Base-by-base conservation (phyloP, 1,140 invertebrate genomes). In the Macrobrachium rosenbergii region DNA sequence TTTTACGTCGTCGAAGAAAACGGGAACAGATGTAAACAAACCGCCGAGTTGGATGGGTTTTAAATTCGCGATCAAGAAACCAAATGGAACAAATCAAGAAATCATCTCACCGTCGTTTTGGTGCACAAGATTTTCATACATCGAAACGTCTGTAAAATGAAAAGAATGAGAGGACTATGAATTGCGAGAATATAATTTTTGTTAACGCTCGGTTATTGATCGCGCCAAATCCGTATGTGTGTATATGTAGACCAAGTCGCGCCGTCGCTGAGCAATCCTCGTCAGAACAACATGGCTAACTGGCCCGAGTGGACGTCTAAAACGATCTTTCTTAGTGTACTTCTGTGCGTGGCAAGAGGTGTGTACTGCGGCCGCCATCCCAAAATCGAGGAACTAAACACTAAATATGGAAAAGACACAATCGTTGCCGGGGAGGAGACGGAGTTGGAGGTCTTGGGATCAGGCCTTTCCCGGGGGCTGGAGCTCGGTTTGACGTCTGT, bases 11-110 rank as follows among this genome's bases (percentile, higher is more conserved):
- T 52, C 45, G 67, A 69, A 87, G 84, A 87, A 87, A 87, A 87
- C 84, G 84, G 84, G 84, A 80, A n/a, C 21, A 11, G 84, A 87
- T 87, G 78, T 87, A 87, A 87, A 87, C 84, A 87, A 81, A 87
- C 84, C 77, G 14, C 52, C 10, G 45, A 23, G 75, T 87, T 80
- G 28, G 59, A 63, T 60, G 37, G 67, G 17, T 82, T 81, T 87
- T 87, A 87, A 77, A 62, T 87, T 87, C 84, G 78, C 84, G 67
- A 64, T 72, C n/a, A 69, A 60, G 17, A 23, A 19, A 59, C 23
- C 23, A 21, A n/a, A n/a, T 23, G 21, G 6, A 80, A 62, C 23
- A 62, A 21, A 19, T 60, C n/a, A 28, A 3, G 7, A 28, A 21
- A 80, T 23, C n/a, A 23, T 52, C 52, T 8, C 52, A 52, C 52